These are phyloP conservation scores for Pseudomyrmex dendroicus DNA, from an alignment of 1,140 invertebrate genomes.

Conservation along the genomic window DNA sequence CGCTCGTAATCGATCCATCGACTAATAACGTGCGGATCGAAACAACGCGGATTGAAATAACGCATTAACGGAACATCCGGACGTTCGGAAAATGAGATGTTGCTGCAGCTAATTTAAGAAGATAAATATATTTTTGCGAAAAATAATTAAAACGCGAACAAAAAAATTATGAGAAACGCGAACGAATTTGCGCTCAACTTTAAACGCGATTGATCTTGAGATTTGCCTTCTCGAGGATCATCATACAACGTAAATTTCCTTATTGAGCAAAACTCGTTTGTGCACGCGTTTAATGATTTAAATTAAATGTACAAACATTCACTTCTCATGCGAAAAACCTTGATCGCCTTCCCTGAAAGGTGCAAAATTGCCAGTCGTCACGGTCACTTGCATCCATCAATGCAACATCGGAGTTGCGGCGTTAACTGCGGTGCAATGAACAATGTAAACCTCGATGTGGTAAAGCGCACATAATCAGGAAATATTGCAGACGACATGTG, in stretches of 20 bases:
- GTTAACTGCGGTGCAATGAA: constrained; percentile 20
- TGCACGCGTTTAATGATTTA: too few relatives aligned
- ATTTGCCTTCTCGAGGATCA: too few relatives aligned
- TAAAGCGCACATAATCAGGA: constrained; percentile 16
- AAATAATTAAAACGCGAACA: too few relatives aligned
- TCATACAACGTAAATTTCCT: too few relatives aligned
- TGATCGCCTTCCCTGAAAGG: constrained; percentile 16
- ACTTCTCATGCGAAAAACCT: neutral
- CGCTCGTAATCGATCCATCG: constrained; percentile 5
- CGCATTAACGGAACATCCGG: neutral
- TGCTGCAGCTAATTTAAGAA: neutral
- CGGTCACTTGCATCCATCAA: constrained; percentile 37
- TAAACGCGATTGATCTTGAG: too few relatives aligned
- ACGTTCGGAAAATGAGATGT: neutral
- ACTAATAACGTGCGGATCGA: constrained; percentile 8
- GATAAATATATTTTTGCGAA: neutral
- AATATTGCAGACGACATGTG: neutral
- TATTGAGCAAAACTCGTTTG: too few relatives aligned
- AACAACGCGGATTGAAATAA: neutral
- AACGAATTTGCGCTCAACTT: too few relatives aligned
- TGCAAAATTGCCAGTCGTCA: constrained; percentile 33
- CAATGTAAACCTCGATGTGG: constrained; percentile 28
- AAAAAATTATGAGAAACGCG: too few relatives aligned
- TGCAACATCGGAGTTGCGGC: constrained; percentile 9
- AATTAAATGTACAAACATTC: neutral